Evolutionary conservation across 2,888 invertebrate species (phyloP).

Genomic region (Aspidiotus destructor): DNA sequence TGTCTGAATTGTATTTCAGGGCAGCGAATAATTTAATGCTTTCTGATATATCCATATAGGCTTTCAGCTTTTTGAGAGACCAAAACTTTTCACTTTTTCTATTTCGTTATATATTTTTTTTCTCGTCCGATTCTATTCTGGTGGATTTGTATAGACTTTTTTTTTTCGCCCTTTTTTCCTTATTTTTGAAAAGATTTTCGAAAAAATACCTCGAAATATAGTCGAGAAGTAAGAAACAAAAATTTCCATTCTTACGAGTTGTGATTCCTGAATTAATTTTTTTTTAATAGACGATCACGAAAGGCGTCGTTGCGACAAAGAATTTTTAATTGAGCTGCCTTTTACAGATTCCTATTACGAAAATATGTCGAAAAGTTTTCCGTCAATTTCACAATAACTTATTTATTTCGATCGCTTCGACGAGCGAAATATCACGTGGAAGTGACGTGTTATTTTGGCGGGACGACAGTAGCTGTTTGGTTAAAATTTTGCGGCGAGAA

Average conservation of each 20-base stretch:
- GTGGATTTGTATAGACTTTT: background rate
- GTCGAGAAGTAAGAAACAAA: no score
- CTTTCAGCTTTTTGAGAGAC: background rate
- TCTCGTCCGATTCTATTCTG: background rate
- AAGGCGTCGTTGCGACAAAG: background rate
- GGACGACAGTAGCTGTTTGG: no score
- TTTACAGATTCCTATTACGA: background rate
- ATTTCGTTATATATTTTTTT: background rate
- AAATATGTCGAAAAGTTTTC: background rate
- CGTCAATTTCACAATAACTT: no score
- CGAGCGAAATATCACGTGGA: no score
- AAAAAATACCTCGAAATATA: background rate
- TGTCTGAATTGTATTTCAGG: background rate
- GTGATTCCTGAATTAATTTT: background rate
- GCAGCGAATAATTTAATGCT: background rate
- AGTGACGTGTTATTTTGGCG: no score
- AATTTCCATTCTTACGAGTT: no score
- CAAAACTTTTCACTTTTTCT: background rate
- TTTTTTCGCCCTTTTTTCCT: background rate
- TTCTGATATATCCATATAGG: background rate
- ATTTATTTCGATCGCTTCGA: no score
- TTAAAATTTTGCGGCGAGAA: no score
- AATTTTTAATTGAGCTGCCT: conserved; percentile 4
- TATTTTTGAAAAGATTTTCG: background rate
- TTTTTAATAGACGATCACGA: background rate